A percentile compares a stretch with the other conserved stretches of the same genome.
Conservation (phyloP, 2,888 invertebrate genomes). For the Cyrtodaria siliqua region DNA sequence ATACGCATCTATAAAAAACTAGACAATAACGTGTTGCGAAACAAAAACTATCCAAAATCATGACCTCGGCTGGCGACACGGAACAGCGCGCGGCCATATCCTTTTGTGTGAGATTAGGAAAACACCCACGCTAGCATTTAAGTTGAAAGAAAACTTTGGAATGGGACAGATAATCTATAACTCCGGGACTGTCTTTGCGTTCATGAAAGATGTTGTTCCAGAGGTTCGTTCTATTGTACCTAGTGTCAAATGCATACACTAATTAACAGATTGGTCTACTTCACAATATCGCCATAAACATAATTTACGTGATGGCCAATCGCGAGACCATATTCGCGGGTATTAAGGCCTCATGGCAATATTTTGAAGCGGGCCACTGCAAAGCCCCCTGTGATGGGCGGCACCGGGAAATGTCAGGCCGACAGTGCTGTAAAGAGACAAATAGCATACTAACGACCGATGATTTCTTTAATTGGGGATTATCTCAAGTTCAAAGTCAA, state of each 20-base stretch:
- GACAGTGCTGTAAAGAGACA: background rate
- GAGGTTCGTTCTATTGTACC: background rate
- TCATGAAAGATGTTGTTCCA: background rate
- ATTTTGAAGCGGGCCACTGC: background rate
- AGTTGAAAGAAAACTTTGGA: no score
- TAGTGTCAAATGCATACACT: background rate
- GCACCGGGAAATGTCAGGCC: background rate
- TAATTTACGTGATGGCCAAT: background rate
- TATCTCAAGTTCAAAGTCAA: background rate
- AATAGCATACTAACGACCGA: background rate
- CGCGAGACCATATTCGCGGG: conserved; percentile 4
- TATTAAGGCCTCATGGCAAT: background rate
- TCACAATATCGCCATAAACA: conserved; percentile 10
- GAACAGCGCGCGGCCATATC: no score
- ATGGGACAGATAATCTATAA: no score
- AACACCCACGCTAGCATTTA: no score
- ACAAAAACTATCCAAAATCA: no score
- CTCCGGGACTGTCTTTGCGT: conserved; percentile 8
- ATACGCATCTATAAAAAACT: no score
- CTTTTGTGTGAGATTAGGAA: no score
- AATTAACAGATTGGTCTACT: conserved; percentile 10
- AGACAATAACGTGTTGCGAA: no score
- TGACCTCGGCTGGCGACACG: no score
- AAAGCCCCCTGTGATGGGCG: background rate
- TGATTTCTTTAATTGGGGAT: background rate